These are phyloP conservation scores for Baryphthengus martii DNA, from an alignment of 2,113 vertebrate species.

Conservation along the genomic window DNA sequence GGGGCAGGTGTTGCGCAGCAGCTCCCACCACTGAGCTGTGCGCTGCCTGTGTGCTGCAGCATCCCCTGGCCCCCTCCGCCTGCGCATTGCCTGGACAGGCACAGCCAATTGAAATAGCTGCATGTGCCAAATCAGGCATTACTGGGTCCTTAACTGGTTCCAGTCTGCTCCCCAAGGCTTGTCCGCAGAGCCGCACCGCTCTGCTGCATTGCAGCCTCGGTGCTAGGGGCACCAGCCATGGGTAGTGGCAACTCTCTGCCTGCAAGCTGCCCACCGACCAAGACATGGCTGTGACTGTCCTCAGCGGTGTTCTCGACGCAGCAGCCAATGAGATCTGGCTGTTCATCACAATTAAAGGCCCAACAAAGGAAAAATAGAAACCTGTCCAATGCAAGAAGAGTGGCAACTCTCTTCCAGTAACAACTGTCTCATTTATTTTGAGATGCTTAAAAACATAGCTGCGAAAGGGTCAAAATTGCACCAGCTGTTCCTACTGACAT, in stretches of 20 bases:
- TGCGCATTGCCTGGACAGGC: neutral
- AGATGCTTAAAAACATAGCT: neutral
- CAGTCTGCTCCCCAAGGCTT: neutral
- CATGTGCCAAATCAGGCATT: rapidly evolving
- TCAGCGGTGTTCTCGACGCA: rapidly evolving
- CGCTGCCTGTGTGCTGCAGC: rapidly evolving
- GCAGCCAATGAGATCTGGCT: neutral
- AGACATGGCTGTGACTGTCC: rapidly evolving
- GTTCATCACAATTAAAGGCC: neutral
- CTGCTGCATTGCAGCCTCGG: neutral
- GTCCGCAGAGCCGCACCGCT: neutral
- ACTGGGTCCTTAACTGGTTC: neutral
- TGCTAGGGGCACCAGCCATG: rapidly evolving
- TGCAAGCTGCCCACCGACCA: neutral
- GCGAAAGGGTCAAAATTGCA: neutral
- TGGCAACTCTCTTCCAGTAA: neutral
- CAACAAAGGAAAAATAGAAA: neutral
- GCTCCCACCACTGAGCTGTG: rapidly evolving
- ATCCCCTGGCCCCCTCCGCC: neutral
- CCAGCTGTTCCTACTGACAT: rapidly evolving
- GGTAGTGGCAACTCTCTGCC: neutral
- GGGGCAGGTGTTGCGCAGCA: neutral
- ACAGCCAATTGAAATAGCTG: neutral
- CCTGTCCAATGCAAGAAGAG: neutral
- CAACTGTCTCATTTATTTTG: neutral